Conservation (phyloP, 1,140 invertebrate species). For the Brachionus asplanchnoidis region DNA sequence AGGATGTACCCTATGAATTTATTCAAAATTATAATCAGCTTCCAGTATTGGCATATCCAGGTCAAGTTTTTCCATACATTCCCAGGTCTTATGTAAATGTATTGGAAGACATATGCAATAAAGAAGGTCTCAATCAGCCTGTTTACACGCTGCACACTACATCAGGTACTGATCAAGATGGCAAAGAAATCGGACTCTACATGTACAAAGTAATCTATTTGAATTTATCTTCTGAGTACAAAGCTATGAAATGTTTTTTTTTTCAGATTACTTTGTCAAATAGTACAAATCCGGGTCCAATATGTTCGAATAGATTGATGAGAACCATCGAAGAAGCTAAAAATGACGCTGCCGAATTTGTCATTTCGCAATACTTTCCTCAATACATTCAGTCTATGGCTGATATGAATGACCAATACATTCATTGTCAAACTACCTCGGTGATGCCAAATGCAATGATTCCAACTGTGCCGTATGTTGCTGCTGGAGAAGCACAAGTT, state of each 20-base stretch:
- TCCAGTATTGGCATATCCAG: slow-evolving; percentile 50
- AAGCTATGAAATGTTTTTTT: slow-evolving; percentile 39
- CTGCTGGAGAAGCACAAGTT: neutral
- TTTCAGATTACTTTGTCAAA: slow-evolving; percentile 43
- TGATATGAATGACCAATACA: neutral
- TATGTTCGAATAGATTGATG: slow-evolving; percentile 52
- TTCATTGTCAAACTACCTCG: neutral
- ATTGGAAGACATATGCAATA: slow-evolving; percentile 54
- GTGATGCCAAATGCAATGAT: neutral
- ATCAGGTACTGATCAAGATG: slow-evolving; percentile 45
- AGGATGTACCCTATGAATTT: slow-evolving; percentile 47
- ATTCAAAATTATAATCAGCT: slow-evolving; percentile 49
- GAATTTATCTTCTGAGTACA: no score
- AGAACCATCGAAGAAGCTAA: slow-evolving; percentile 54
- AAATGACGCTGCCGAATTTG: slow-evolving; percentile 50
- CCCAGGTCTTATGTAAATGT: slow-evolving; percentile 51
- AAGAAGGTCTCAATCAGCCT: slow-evolving; percentile 52
- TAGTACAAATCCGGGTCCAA: slow-evolving; percentile 42
- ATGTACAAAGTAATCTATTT: slow-evolving; percentile 50
- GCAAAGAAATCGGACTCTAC: slow-evolving; percentile 51
- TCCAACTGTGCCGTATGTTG: neutral
- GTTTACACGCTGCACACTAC: slow-evolving; percentile 54
- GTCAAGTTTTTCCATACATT: slow-evolving; percentile 48
- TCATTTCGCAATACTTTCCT: neutral
- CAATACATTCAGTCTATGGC: neutral